These are phyloP conservation scores for Sisyra nigra DNA, from an alignment of 2,888 invertebrate species.

Conservation along the genomic window DNA sequence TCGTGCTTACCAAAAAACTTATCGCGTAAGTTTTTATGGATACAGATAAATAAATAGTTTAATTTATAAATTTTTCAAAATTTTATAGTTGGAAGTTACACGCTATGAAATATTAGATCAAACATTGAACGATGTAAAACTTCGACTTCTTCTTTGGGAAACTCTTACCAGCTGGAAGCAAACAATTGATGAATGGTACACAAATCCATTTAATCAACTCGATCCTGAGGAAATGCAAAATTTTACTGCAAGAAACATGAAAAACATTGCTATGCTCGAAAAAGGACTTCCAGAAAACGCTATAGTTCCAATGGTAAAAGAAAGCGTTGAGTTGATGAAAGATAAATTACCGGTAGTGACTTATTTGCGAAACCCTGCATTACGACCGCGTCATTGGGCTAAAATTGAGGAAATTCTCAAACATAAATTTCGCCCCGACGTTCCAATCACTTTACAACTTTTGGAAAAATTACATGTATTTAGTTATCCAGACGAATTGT, in stretches of 20 bases:
- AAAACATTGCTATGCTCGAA: slow-evolving; percentile 60
- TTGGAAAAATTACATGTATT: slow-evolving; percentile 63
- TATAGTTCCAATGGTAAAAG: slow-evolving; percentile 60
- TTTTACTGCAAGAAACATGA: slow-evolving; percentile 47
- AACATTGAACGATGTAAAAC: slow-evolving; percentile 60
- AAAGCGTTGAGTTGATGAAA: slow-evolving; percentile 61
- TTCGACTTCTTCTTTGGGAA: slow-evolving; percentile 68
- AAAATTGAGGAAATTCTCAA: slow-evolving; percentile 56
- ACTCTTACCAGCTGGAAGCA: slow-evolving; percentile 60
- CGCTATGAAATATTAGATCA: slow-evolving; percentile 68
- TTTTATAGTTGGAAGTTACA: slow-evolving; percentile 57
- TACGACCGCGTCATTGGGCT: slow-evolving; percentile 72
- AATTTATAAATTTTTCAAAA: neutral
- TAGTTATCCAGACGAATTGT: slow-evolving; percentile 51
- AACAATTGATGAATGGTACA: slow-evolving; percentile 47
- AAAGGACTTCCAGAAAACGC: slow-evolving; percentile 70
- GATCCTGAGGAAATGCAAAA: slow-evolving; percentile 57
- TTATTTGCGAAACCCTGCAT: slow-evolving; percentile 62
- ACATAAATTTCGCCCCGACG: slow-evolving; percentile 57
- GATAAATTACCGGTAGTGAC: slow-evolving; percentile 68
- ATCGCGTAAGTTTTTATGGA: slow-evolving; percentile 54
- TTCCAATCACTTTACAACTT: slow-evolving; percentile 43
- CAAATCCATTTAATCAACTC: slow-evolving; percentile 41
- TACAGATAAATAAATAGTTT: neutral
- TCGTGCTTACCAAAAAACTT: slow-evolving; percentile 68